Base-by-base conservation (phyloP, 2,113 vertebrate genomes). In the Triplophysa dalaica region DNA sequence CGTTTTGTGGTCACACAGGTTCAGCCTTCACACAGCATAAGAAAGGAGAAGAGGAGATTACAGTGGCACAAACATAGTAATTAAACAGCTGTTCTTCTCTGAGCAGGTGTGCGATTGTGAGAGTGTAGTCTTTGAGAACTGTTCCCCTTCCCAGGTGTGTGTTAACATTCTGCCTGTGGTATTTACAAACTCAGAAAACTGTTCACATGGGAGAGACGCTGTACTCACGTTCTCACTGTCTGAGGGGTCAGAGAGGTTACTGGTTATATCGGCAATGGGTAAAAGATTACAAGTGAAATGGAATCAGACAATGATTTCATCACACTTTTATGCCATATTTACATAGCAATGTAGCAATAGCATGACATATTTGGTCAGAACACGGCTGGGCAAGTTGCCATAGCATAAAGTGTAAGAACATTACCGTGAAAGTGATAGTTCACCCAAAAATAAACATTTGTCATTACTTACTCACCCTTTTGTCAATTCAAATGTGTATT, bases 41-140 rank as follows among this genome's bases (percentile, higher is more conserved):
- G 33, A 77, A 65, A 60, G 21, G 60, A 41, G 50, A 66, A 61
- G 4, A 61, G 65, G 29, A 60, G 61, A 29, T 56, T 62, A 61
- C 67, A 67, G 61, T 62, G 63, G 26, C 41, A 21, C 73, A 77
- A 73, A 83, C 78, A 77, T 66, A 67, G 52, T 24, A 62, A 48
- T 77, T 70, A 77, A 80, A 80, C 74, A 83, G 73, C 68, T 80
- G 82, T 67, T 80, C 58, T 70, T 76, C 29, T 24, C 22, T 19
- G 29, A 50, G 48, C 78, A 83, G 66, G 83, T 78, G 76, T 82
- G 67, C 58, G 69, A 64, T 63, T 79, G 52, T 62, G 78, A 43
- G 45, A 6, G 12, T 26, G 80, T 69, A 29, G 70, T 19, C n/a
- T 70, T 41, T 67, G 77, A 26, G 68, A 45, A 68, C 41, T 38